phyloP scores from a whole-genome alignment of 1,140 invertebrate species.

The Drosophila novamexicana region DNA sequence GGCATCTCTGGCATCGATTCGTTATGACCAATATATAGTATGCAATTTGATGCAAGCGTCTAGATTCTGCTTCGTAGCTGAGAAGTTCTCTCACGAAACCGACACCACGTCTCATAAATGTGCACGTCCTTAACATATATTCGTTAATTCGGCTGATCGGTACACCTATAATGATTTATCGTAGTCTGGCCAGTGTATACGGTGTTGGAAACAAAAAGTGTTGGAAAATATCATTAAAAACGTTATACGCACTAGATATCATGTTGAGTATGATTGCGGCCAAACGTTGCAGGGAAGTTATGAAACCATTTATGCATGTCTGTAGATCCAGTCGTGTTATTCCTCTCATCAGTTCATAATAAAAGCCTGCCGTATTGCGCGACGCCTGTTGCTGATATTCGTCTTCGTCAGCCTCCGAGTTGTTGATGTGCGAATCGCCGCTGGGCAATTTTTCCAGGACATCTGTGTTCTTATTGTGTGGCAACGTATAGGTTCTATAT shows the following conservation, averaged over 20 bases:
- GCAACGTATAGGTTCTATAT: not conserved
- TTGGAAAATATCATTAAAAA: not conserved
- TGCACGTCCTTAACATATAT: too few relatives aligned
- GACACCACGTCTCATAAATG: too few relatives aligned
- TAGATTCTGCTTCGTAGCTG: too few relatives aligned
- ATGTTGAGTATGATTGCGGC: not conserved
- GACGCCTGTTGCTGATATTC: too few relatives aligned
- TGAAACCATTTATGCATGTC: not conserved
- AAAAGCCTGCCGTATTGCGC: too few relatives aligned
- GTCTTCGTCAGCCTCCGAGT: too few relatives aligned
- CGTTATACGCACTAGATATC: not conserved
- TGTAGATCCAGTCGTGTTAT: not conserved
- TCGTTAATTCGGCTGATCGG: not conserved
- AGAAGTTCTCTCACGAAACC: too few relatives aligned
- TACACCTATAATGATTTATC: not conserved
- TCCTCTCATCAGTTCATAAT: too few relatives aligned
- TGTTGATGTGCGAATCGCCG: constrained; percentile 1
- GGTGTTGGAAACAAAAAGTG: not conserved
- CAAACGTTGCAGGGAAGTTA: not conserved
- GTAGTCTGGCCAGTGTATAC: not conserved
- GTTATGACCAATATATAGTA: too few relatives aligned
- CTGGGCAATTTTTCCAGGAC: not conserved
- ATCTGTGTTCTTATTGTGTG: not conserved
- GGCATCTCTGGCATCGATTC: too few relatives aligned
- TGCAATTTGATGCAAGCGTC: too few relatives aligned